These are phyloP conservation scores for Ivindomyrus marchei DNA, from an alignment of 2,113 vertebrate genomes.

Conservation along the genomic window DNA sequence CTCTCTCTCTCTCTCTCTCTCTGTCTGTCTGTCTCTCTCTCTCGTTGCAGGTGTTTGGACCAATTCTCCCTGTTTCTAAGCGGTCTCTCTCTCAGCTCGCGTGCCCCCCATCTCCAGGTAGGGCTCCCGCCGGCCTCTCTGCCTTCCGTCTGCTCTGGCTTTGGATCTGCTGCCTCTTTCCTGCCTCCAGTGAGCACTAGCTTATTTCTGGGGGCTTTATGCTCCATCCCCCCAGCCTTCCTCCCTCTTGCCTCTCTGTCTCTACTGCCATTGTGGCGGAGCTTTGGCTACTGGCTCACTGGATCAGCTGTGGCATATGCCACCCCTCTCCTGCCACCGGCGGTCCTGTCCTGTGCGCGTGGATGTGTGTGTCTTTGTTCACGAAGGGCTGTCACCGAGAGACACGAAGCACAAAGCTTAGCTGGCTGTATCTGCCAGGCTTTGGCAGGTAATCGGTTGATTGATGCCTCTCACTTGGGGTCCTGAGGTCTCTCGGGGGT, in stretches of 20 bases:
- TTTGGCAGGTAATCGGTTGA: not conserved
- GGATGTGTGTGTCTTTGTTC: not conserved
- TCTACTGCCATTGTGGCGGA: not conserved
- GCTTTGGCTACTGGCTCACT: not conserved
- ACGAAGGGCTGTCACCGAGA: not conserved
- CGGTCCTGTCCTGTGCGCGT: not conserved
- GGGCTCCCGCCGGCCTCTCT: not conserved
- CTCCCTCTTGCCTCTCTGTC: not conserved
- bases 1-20: not conserved
- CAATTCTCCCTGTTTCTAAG: not conserved
- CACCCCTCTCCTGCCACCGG: not conserved
- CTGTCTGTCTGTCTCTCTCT: not conserved
- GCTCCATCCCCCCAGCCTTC: not conserved
- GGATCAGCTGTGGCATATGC: not conserved
- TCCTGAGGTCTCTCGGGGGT: not conserved
- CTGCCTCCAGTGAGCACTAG: not conserved
- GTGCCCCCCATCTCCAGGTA: constrained; percentile 13
- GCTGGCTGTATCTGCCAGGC: not conserved
- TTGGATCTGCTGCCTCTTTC: not conserved
- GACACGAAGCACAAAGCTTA: not conserved
- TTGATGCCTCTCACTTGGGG: not conserved
- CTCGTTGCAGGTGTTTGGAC: constrained; percentile 15
- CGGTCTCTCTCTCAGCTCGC: not conserved
- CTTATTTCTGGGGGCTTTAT: constrained; percentile 3
- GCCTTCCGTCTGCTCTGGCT: not conserved